phyloP scores from a whole-genome alignment of 2,113 vertebrate genomes.

The Calidris pugnax region DNA sequence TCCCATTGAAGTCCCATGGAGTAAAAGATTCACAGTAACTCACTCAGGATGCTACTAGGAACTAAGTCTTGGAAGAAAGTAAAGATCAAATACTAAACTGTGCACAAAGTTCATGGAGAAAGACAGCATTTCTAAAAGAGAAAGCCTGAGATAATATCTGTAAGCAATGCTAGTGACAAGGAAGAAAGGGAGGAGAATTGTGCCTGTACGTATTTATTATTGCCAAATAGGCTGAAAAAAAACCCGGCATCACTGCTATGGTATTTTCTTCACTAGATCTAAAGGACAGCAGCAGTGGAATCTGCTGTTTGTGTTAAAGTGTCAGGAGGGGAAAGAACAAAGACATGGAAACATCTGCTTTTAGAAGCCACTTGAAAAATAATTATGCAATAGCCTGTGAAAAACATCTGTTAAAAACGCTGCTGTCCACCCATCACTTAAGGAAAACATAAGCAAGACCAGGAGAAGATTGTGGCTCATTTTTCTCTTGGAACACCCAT shows the following conservation, averaged over 20 bases:
- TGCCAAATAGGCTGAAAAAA: constrained; percentile 38
- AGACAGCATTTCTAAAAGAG: constrained; percentile 1
- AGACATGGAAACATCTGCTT: constrained; percentile 66
- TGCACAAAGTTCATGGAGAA: not conserved
- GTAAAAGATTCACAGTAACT: not conserved
- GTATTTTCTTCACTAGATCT: constrained; percentile 46
- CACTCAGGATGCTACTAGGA: not conserved
- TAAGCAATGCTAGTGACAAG: not conserved
- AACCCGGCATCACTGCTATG: not conserved
- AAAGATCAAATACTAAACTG: not conserved
- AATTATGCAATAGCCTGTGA: constrained; percentile 62
- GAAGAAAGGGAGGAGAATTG: not conserved
- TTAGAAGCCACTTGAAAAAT: constrained; percentile 63
- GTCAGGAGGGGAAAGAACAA: constrained; percentile 61
- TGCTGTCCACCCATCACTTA: constrained; percentile 43
- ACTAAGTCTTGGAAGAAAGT: not conserved
- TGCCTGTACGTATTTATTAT: not conserved
- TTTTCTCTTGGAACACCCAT: not conserved
- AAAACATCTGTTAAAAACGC: constrained; percentile 62
- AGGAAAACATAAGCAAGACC: constrained; percentile 11
- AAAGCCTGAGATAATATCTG: constrained; percentile 15
- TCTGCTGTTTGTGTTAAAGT: constrained; percentile 65
- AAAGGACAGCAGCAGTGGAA: constrained; percentile 54
- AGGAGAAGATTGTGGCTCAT: not conserved
- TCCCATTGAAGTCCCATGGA: not conserved